Conservation (phyloP, 2,888 invertebrate genomes). For the Tigriopus californicus region DNA sequence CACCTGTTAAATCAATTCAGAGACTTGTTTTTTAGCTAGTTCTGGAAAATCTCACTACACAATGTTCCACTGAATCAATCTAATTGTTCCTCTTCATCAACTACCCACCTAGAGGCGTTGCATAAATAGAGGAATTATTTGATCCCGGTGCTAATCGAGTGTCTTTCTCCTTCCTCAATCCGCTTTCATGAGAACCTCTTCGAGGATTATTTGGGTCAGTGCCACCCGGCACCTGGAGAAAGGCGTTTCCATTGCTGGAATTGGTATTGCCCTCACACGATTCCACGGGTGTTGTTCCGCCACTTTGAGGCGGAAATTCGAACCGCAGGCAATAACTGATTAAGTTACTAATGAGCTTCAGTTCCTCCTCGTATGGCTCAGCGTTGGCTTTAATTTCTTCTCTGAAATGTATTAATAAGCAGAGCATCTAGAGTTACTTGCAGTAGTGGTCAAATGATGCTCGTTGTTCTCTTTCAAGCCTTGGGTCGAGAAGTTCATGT, state of each 20-base stretch:
- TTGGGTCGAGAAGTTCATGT: too few species aligned
- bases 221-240: background rate
- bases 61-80: too few species aligned
- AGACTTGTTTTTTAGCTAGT: too few species aligned
- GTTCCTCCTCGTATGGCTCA: slow-evolving; percentile 7
- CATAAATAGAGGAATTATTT: too few species aligned
- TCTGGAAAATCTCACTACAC: too few species aligned
- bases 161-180: too few species aligned
- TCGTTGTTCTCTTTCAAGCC: too few species aligned
- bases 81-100: too few species aligned
- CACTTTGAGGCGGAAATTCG: background rate
- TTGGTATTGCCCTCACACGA: background rate
- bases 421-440: background rate
- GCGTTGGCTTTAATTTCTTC: slow-evolving; percentile 10
- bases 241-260: background rate
- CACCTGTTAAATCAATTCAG: too few species aligned
- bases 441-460: too few species aligned
- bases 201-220: background rate
- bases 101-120: too few species aligned
- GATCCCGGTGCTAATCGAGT: too few species aligned
- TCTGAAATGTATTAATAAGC: background rate
- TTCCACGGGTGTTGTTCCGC: background rate
- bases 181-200: background rate
- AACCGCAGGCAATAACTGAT: slow-evolving; percentile 6
- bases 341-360: background rate